These are phyloP conservation scores for Crepidodera aurea DNA, from an alignment of 2,888 invertebrate genomes.

Conservation along the genomic window DNA sequence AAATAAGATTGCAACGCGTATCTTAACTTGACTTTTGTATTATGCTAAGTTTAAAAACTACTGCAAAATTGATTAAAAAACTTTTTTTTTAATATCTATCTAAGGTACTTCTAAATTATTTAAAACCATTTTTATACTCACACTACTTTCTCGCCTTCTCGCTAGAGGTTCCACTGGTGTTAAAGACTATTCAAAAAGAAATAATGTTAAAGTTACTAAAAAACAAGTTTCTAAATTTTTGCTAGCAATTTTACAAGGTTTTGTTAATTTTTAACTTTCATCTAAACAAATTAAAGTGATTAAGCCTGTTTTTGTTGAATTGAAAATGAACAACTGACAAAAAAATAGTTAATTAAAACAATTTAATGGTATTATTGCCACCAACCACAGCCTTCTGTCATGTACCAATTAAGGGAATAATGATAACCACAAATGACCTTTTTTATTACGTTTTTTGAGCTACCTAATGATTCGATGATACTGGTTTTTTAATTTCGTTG, in stretches of 20 bases:
- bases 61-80: no score
- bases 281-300: not conserved
- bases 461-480: no score
- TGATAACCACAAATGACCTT: constrained; percentile 4
- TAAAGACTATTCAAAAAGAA: constrained; percentile 49
- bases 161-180: constrained; percentile 54
- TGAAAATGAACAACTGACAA: not conserved
- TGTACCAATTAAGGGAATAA: not conserved
- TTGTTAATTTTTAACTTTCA: constrained; percentile 2
- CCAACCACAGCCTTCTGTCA: not conserved
- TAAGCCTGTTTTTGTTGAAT: not conserved
- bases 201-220: constrained; percentile 19
- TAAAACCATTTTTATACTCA: constrained; percentile 52
- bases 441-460: not conserved
- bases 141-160: constrained; percentile 54
- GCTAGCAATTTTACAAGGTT: constrained; percentile 36
- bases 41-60: no score
- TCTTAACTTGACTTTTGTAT: no score
- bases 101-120: no score
- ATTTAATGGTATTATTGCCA: not conserved
- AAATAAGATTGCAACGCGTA: no score
- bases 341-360: constrained; percentile 1
- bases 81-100: no score
- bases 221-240: constrained; percentile 22
- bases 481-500: no score